Evolutionary conservation across 2,797 vertebrate genomes (phyloP).

Genomic region (Diplodus sargus): DNA sequence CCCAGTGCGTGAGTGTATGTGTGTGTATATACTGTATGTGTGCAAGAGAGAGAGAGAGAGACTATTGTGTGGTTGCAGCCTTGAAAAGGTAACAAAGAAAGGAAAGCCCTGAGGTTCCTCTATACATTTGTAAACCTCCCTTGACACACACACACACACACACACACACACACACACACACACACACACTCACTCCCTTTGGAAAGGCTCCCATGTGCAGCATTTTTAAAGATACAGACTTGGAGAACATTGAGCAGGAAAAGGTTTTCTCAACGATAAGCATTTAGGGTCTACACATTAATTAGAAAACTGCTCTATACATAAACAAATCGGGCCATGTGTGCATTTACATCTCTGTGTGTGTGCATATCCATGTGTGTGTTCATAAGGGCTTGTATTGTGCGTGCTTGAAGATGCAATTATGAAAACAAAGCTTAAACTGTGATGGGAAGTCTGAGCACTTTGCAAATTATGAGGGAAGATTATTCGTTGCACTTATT

Average conservation of each 20-base stretch:
- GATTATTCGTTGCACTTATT: conserved; percentile 66
- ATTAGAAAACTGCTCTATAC: conserved; percentile 72
- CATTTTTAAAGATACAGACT: conserved; percentile 59
- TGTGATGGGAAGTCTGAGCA: conserved; percentile 51
- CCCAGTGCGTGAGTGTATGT: conserved; percentile 50
- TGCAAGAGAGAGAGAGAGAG: conserved; percentile 15
- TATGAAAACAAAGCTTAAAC: conserved; percentile 78
- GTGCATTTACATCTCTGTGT: conserved; percentile 28
- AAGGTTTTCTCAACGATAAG: conserved; percentile 68
- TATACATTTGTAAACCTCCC: conserved; percentile 64
- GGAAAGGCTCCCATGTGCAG: conserved; percentile 60
- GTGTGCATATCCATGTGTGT: conserved; percentile 11
- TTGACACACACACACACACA: conserved; percentile 33
- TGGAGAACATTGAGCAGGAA: conserved; percentile 49
- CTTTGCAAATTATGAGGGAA: conserved; percentile 63
- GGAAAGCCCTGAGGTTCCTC: conserved; percentile 72
- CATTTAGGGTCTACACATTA: conserved; percentile 73
- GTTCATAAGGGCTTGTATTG: conserved; percentile 51
- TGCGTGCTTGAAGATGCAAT: conserved; percentile 73
- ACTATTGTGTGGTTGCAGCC: conserved; percentile 65
- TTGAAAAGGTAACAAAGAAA: conserved; percentile 77
- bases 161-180: conserved; percentile 37
- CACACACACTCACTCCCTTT: conserved; percentile 41
- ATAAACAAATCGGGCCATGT: conserved; percentile 66
- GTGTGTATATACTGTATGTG: conserved; percentile 20